Evolutionary conservation across 2,888 invertebrate species (phyloP), one percentile per base, ranked within the genome.

Genomic region (Gisinianus flammeolus): DNA sequence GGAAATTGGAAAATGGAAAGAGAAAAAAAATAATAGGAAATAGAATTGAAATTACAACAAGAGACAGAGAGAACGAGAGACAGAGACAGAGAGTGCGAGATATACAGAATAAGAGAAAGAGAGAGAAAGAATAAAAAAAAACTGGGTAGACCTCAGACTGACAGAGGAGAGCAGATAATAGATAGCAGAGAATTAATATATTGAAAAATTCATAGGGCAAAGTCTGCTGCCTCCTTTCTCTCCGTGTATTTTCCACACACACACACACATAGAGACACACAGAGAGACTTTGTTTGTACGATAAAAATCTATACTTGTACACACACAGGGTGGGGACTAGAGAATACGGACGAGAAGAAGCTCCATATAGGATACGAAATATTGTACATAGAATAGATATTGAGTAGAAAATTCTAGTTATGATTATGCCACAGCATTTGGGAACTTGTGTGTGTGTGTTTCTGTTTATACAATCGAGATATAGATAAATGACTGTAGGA

Each of bases 131-230:
- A 2, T 12, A 19, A 6, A 44, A 44, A 44, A 44, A 44, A 44
- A 44, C 2, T 44, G 44, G 19, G 6, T 44, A 44, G 44, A 44
- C 44, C 44, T 44, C 44, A 44, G 44, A 44, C 44, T 44, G 44
- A 44, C 44, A 44, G 44, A 16, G 44, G 44, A 26, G 62, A 62
- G 62, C 5, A 62, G 62, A 62, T 62, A 62, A 62, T 62, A 69
- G 56, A 68, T 75, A 52, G 71, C 26, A 71, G 71, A 71, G 71
- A 71, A 71, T 71, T 71, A 71, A 71, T 70, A 44, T 62, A 56
- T 52, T 71, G 71, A 71, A 71, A 71, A 71, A 71, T 71, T 71
- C 71, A 71, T 71, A 28, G 30, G 26, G 26, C 62, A 26, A 12
- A 26, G 26, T 26, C 26, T 12, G 28, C 62, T 62, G 62, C 28